Base-by-base conservation (phyloP, 2,113 vertebrate species). In the Heloderma charlesbogerti region DNA sequence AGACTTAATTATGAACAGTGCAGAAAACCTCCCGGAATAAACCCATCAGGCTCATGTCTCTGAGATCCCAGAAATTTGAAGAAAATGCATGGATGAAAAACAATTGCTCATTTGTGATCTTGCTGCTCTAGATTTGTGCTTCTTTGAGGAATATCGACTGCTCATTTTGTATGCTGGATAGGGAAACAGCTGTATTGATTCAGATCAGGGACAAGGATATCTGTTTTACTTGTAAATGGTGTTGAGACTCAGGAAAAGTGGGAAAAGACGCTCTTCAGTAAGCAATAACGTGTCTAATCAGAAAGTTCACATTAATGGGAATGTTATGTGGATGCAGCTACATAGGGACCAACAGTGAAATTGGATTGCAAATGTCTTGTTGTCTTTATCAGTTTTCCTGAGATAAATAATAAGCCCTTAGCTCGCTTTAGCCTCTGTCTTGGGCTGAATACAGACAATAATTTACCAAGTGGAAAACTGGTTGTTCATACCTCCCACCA, bases 1-100 rank as follows among this genome's bases (percentile, higher is more conserved):
- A 96, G 93, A 95, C 94, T 95, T 95, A 95, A 96, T 96, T 94
- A 96, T 93, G 92, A 60, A 43, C 40, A 54, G 81, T 13, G 43
- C 0, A 31, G 83, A 94, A 92, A 90, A 90, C 67, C 37, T 93
- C 54, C 57, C 71, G 48, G 91, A 92, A 93, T 80, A 93, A 86
- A 92, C 87, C 94, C 71, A 88, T 45, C 86, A 92, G 79, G 90
- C 91, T 91, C 87, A 75, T 92, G 87, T 91, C 93, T 93, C 92
- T 77, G 87, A 12, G 12, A 57, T 94, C 72, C 88, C 18, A 40
- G 66, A 43, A 54, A 86, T 40, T 1, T 79, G 74, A 79, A 79
- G 45, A 13, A 86, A 78, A 89, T 81, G 90, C 94, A 84, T 15
- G 60, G 2, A 88, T 87, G 92, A 91, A 95, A 94, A 95, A 89